phyloP scores from a whole-genome alignment of 2,888 invertebrate species.

The Chrysomela aeneicollis region DNA sequence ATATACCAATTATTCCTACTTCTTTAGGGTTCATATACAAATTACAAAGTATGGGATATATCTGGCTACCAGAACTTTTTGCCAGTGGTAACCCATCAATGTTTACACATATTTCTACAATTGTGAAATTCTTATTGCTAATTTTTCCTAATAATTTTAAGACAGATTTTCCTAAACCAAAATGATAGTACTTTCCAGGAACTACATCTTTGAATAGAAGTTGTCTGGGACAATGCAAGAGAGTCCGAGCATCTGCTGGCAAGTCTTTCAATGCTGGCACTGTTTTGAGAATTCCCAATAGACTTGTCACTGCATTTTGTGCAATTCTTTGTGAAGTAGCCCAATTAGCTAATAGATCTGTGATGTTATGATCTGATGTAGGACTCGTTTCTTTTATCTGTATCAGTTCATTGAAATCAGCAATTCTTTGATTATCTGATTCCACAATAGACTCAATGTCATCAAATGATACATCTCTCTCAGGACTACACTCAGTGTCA shows the following conservation, averaged over 20 bases:
- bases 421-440: neutral
- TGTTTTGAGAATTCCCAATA: slow-evolving; percentile 4
- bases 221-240: slow-evolving; percentile 28
- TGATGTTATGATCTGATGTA: slow-evolving; percentile 1
- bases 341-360: neutral
- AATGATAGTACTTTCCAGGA: slow-evolving; percentile 32
- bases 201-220: slow-evolving; percentile 6
- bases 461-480: slow-evolving; percentile 4
- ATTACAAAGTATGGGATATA: slow-evolving; percentile 29
- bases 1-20: slow-evolving; percentile 29
- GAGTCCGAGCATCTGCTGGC: slow-evolving; percentile 28
- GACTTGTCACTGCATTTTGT: neutral
- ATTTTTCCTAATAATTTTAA: slow-evolving; percentile 8
- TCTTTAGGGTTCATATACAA: slow-evolving; percentile 16
- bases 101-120: slow-evolving; percentile 27
- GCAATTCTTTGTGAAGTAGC: neutral
- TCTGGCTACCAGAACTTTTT: slow-evolving; percentile 33
- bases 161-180: slow-evolving; percentile 27
- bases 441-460: neutral
- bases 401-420: slow-evolving; percentile 5
- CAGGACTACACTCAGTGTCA: neutral
- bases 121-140: neutral
- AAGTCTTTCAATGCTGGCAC: slow-evolving; percentile 14
- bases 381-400: neutral
- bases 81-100: slow-evolving; percentile 32